Evolutionary conservation across 1,140 invertebrate species (phyloP).

Genomic region (honey bee (Apis mellifera)): Amel_HAv3.1 CM009938.2:3114501-3115000

Average conservation of each 20-base stretch:
- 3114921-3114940: constrained; percentile 50
- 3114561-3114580: too few species aligned
- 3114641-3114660: too few species aligned
- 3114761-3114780: constrained; percentile 38
- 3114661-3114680: too few species aligned
- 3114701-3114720: constrained; percentile 50
- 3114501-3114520: too few species aligned
- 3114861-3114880: too few species aligned
- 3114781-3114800: constrained; percentile 40
- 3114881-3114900: constrained; percentile 30
- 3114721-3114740: background rate
- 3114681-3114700: constrained; percentile 22
- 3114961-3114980: background rate
- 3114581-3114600: too few species aligned
- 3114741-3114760: too few species aligned
- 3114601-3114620: too few species aligned
- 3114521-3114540: too few species aligned
- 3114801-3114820: constrained; percentile 54
- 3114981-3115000: constrained; percentile 28
- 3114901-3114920: constrained; percentile 50
- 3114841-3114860: constrained; percentile 37
- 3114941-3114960: constrained; percentile 21
- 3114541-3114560: too few species aligned
- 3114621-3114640: too few species aligned
- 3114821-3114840: constrained; percentile 55